Evolutionary conservation across 2,113 vertebrate genomes (phyloP), one percentile per base, ranked within the genome.

Genomic region (Vulpes lagopus): DNA sequence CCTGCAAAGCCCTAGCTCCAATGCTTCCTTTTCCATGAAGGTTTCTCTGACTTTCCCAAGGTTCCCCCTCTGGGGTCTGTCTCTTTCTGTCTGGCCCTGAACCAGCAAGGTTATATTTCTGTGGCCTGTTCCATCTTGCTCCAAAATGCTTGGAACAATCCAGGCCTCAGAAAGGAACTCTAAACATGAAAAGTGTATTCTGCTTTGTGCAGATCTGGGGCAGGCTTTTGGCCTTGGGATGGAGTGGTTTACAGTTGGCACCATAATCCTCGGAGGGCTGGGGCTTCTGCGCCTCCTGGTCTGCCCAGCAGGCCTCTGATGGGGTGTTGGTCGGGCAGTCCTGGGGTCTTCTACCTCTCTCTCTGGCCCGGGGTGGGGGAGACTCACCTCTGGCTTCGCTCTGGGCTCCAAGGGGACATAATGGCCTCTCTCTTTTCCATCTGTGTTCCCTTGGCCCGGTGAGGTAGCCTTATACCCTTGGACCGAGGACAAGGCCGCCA

Each of bases 331-430:
- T 30, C 25, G 17, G 60, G 8, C 10, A 16, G 3, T 8, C 20
- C 3, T 35, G 80, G 5, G 35, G 1, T 3, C 2, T 27, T 83
- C 51, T 22, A 23, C 5, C 9, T 27, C 23, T 19, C 74, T 53
- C 4, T 11, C 30, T 3, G 11, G 51, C 35, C n/a, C 0, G 0
- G 9, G 30, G 23, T 2, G 4, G 49, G 11, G 59, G 49, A 43
- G 14, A 95, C 97, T 51, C 95, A 98, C 97, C 98, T 98, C 55
- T 78, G 84, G 12, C 2, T 62, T n/a, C 0, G n/a, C 8, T 60
- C 53, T 80, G 14, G 30, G 15, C 67, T 93, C 64, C 8, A 32
- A 43, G 49, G 80, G 32, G 38, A 74, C 97, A 98, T 98, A 51
- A 20, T 9, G 22, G 32, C n/a, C 76, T 64, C 32, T n/a, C 55